Evolutionary conservation across 2,113 vertebrate genomes (phyloP).

Genomic region (Sterna hirundo): DNA sequence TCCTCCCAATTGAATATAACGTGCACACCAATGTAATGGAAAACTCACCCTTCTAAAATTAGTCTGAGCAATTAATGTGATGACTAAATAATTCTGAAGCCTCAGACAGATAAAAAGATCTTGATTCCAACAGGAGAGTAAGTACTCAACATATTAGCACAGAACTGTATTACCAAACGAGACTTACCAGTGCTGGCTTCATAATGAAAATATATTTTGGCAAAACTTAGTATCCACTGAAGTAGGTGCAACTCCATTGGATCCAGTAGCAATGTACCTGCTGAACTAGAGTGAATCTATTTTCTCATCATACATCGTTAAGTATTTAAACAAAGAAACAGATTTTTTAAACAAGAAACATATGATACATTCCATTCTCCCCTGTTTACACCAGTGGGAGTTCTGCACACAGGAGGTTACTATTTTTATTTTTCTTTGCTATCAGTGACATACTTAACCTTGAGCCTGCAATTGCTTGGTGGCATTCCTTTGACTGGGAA

Average conservation of each 20-base stretch:
- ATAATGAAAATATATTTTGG: background rate
- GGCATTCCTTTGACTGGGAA: background rate
- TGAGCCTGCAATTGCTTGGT: background rate
- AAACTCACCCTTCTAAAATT: conserved; percentile 1
- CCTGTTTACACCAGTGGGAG: background rate
- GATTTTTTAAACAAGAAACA: background rate
- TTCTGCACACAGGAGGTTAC: background rate
- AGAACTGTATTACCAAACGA: background rate
- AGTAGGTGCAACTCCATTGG: background rate
- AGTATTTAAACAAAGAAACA: background rate
- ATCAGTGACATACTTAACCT: background rate
- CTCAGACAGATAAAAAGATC: background rate
- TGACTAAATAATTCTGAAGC: conserved; percentile 15
- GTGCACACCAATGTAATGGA: background rate
- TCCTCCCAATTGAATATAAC: background rate
- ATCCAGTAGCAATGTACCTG: background rate
- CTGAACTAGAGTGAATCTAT: background rate
- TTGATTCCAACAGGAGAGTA: background rate
- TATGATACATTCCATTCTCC: background rate
- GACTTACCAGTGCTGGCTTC: background rate
- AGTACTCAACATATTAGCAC: background rate
- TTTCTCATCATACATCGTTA: background rate
- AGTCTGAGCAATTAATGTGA: conserved; percentile 19
- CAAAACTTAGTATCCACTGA: background rate
- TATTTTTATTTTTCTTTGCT: too few species aligned